Base-by-base conservation (phyloP, 1,140 invertebrate genomes). In the Calephelis virginiensis region DNA sequence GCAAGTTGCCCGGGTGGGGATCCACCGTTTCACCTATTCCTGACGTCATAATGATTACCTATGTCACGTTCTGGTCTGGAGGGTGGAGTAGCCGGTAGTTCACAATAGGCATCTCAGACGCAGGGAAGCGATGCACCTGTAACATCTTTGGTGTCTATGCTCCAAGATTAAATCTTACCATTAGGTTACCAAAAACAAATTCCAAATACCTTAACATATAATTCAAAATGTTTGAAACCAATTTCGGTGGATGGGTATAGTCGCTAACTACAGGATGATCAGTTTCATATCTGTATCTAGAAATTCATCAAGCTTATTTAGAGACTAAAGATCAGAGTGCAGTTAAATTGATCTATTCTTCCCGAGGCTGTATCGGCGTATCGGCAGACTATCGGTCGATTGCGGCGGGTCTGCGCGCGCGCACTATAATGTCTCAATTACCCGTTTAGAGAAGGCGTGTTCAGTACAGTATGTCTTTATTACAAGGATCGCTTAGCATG, bases 371-470 rank as follows among this genome's bases (percentile, higher is more conserved):
- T 83, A 82, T 79, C 76, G 70, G 67, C 43, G 45, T 76, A 81
- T 82, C 80, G 66, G 38, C 64, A 38, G 40, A 64, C 37, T 64
- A 78, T 78, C 72, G 77, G 77, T 73, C 74, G 75, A 75, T 72
- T 67, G 71, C 62, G 64, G 70, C 46, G 28, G 62, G 17, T 70
- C 76, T 78, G 84, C 84, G 81, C 81, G 75, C 80, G 86, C 80
- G 80, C 79, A 77, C 65, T 74, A 77, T 90, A 90, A 90, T 90
- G 85, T 81, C 87, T 90, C 87, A 86, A 90, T 90, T 90, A 90
- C 80, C 84, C 84, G 87, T 81, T 90, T 87, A 88, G 80, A 68
- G 82, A 67, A 67, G 87, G 87, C 85, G 87, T 77, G 81, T 76
- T 69, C 67, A 50, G 68, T 72, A 76, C 77, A 80, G 76, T 90